Evolutionary conservation across 2,113 vertebrate genomes (phyloP).

Genomic region (Lagopus leucura): DNA sequence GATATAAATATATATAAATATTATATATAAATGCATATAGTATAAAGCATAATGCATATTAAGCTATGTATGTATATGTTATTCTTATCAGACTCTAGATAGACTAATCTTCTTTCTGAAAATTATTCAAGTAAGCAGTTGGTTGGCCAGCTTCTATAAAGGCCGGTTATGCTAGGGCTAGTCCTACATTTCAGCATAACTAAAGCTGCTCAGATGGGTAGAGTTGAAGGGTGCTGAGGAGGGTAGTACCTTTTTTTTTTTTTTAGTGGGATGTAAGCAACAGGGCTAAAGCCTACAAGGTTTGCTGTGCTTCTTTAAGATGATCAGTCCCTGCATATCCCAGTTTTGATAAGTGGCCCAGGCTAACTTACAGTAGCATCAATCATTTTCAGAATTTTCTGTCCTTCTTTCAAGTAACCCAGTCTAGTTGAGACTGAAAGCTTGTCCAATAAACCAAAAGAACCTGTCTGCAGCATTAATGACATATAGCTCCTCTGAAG

Average conservation of each 20-base stretch:
- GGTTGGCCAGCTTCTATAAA: not conserved
- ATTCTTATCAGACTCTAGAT: not conserved
- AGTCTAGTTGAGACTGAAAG: not conserved
- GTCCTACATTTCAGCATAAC: not conserved
- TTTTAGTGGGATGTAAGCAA: not conserved
- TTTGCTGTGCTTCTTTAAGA: not conserved
- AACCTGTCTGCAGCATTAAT: not conserved
- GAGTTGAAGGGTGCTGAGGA: not conserved
- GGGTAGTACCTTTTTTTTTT: not conserved
- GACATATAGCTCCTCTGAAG: not conserved
- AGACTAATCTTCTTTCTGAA: not conserved
- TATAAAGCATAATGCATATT: not conserved
- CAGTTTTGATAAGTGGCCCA: accelerated
- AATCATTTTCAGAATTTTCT: not conserved
- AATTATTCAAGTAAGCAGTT: not conserved
- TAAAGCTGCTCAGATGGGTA: not conserved
- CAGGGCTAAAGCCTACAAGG: not conserved
- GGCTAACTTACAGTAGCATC: not conserved
- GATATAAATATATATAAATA: not conserved
- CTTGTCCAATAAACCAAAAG: not conserved
- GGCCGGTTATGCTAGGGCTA: not conserved
- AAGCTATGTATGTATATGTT: not conserved
- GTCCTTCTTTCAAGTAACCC: not conserved
- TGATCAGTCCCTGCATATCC: not conserved
- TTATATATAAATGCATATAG: not conserved